Base-by-base conservation (phyloP, 2,797 vertebrate species). In the Hyperoplus immaculatus region DNA sequence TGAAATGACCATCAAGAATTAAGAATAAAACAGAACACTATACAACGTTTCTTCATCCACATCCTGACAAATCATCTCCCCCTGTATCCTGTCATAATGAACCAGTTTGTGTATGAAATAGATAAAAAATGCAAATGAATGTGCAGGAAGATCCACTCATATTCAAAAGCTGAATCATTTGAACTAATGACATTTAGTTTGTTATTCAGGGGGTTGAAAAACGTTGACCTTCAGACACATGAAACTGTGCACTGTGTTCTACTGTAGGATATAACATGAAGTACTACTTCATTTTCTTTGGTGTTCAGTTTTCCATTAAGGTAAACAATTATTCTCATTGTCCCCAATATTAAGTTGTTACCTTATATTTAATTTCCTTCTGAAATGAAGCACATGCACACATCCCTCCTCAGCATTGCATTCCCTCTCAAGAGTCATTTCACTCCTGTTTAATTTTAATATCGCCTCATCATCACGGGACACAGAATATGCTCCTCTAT, bases 361-460 rank as follows among this genome's bases (percentile, higher is more conserved):
- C 8, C 50, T 72, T 61, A 43, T 16, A 13, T 71, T 8, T 45
- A 18, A 41, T 71, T 21, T 47, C n/a, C 36, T 29, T 46, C 50
- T 68, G 39, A 54, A 70, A 59, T 36, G 0, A 53, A 50, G 21
- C 42, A 66, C 63, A 54, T 53, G 29, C 29, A 45, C 61, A 61
- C 39, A 6, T 21, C 36, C n/a, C n/a, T 69, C 54, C 59, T 45
- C 29, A 56, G 43, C 49, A 55, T 16, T 8, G 54, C 41, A 29
- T 59, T 21, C 6, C 9, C 59, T 77, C 71, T 85, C 67, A 15
- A 16, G 83, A 78, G 58, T 41, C 39, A 64, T 64, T 49, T 41
- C 63, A 45, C n/a, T 56, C 16, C 64, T 54, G 70, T 60, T 74
- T 74, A 56, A 57, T 69, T 65, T 66, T 76, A 69, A 55, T 54